Base-by-base conservation (phyloP, 1,140 invertebrate species). In the Temnothorax longispinosus region DNA sequence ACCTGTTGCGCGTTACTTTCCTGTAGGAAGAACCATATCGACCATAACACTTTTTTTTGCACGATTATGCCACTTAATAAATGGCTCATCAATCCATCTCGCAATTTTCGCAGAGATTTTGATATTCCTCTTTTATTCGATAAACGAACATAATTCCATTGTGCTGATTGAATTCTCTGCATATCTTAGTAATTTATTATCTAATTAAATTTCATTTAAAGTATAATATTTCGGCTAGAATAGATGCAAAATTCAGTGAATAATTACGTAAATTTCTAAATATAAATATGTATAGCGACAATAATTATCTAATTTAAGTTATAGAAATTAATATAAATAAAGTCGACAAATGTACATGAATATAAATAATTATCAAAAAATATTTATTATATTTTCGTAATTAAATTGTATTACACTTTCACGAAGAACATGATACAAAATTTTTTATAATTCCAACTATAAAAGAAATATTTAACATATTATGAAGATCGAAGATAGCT, bases 1-100 rank as follows among this genome's bases (percentile, higher is more conserved):
- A 90, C 89, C 89, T 90, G 89, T 90, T 90, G 89, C 89, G 77
- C 88, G 56, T 50, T 90, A 87, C 77, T 87, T 90, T 89, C 72
- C 86, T 84, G 21, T 15, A 81, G 84, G 56, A 89, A 87, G 69
- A 27, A 81, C 87, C 82, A 74, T 89, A 89, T 88, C 84, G 88
- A 87, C 74, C 76, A 64, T 65, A 74, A 89, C 44, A 81, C 32
- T 60, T 74, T 75, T 84, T 84, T 74, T 47, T 32, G 15, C 47
- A 15, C 15, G 62, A 69, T 35, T 50, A 44, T 13, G 27, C 67
- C 35, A 69, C 54, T 67, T 80, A 27, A 27, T 35, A 80, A 82
- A 56, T 44, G 18, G 27, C 38, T 72, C n/a, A n/a, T 62, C 3
- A 58, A 72, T 72, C 6, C 27, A 15, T 58, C 27, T 47, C 58